Conservation (phyloP, 2,888 invertebrate species). For the Spilarctia lutea region DNA sequence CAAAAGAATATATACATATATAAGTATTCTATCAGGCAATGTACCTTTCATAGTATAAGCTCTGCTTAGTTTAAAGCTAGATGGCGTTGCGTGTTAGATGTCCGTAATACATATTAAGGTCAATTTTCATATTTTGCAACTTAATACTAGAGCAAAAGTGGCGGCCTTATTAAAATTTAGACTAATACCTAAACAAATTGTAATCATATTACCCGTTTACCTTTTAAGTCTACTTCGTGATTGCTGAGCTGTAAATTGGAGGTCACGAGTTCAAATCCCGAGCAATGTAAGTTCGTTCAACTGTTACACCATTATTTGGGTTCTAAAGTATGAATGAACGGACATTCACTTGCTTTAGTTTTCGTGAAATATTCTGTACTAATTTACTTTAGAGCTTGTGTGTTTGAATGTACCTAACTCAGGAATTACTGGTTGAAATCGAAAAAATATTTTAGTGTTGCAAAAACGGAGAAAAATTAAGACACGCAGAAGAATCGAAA, state of each 20-base stretch:
- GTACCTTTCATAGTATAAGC: too few relatives aligned
- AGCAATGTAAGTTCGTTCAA: constrained; percentile 62
- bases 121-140: not conserved
- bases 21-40: too few relatives aligned
- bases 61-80: too few relatives aligned
- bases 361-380: constrained; percentile 6
- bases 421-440: not conserved
- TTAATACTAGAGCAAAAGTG: not conserved
- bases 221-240: constrained; percentile 39
- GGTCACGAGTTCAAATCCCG: constrained; percentile 66
- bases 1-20: too few relatives aligned
- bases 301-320: constrained; percentile 66
- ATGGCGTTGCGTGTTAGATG: too few relatives aligned
- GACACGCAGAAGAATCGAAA: too few relatives aligned
- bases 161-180: not conserved
- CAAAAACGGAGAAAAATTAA: too few relatives aligned
- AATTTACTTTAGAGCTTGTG: not conserved
- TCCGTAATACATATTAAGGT: too few relatives aligned
- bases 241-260: constrained; percentile 64
- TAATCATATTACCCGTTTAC: constrained; percentile 19
- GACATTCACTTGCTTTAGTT: constrained; percentile 10
- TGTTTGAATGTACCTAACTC: not conserved
- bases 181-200: not conserved
- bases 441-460: not conserved
- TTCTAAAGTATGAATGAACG: constrained; percentile 52